Evolutionary conservation across 2,888 invertebrate species (phyloP), one percentile per base, ranked within the genome.

Genomic region (Dexiosoma caninum): DNA sequence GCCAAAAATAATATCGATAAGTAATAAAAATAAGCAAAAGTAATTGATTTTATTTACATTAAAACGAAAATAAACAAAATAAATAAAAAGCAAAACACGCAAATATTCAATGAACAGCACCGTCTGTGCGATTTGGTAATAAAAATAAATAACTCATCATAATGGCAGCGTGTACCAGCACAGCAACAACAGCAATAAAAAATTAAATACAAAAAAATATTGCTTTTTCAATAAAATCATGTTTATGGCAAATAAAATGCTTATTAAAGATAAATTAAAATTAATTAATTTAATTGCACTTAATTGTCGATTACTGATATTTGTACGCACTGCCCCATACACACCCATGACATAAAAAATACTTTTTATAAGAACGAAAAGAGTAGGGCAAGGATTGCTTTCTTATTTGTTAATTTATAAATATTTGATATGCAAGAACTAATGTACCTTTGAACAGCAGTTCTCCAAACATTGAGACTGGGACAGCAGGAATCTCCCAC

Each of bases 251-350:
- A 55, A 74, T 46, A 46, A 64, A 75, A 67, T 35, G 27, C 60
- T 67, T 51, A 51, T 67, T 67, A 51, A 35, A 42, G 35, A 60
- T 67, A 42, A 67, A 67, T 75, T 60, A 60, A 59, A 75, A 60
- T 66, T 67, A 67, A 75, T 75, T 67, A 72, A 72, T 72, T 72
- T 42, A 51, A 67, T 75, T 66, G 42, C 9, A 60, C 4, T 23
- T 72, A 21, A 44, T 35, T 62, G 23, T 53, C 9, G 44, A 60
- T 35, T n/a, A n/a, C n/a, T n/a, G n/a, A n/a, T 44, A 23, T 51
- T 51, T 40, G 16, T 30, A 49, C 59, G 46, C 16, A 49, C 12
- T 14, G n/a, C n/a, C 37, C 10, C 9, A 51, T 37, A 44, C 23
- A 23, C 27, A 14, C 42, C 19, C 16, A 27, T 6, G 19, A n/a